Evolutionary conservation across 2,113 vertebrate species (phyloP), one percentile per base, ranked within the genome.

Genomic region (Opisthocomus hoazin): DNA sequence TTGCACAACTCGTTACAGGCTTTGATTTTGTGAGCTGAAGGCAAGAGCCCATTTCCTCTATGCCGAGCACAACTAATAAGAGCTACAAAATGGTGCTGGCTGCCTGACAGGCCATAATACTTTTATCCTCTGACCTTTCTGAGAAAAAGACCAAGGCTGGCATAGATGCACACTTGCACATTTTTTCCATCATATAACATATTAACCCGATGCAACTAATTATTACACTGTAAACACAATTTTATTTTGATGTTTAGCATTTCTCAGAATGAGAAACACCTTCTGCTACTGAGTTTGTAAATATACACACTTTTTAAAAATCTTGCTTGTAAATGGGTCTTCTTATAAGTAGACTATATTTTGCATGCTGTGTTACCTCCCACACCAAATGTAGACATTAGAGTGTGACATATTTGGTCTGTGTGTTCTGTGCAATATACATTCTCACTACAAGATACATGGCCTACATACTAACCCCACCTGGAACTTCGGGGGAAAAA

Each of bases 41-140:
- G 54, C 45, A 64, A 66, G 43, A 93, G 30, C 18, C 45, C 46
- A 43, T 91, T 91, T 97, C 77, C 89, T 87, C 57, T 69, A n/a
- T 37, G 73, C 41, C 73, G 77, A 89, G 69, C 64, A 39, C 83
- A 94, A 23, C 75, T 88, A 88, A 48, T 64, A 90, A 89, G 79
- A 92, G 80, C 61, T 96, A 84, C 92, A 91, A 90, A 90, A 89
- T 45, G 63, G 86, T 60, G 41, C 84, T 95, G 96, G 95, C 94
- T 95, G 90, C 86, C 80, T 96, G 94, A 94, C 90, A 93, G 77
- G 57, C 46, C 69, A 73, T 63, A 89, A 71, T 50, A 89, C 84
- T 89, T 95, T 79, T 79, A 92, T 95, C 80, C 74, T 89, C 91
- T 95, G 95, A 92, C 95, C 95, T 94, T 97, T 96, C 94, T 93